These are phyloP conservation scores for Meteorus cinctellus DNA, from an alignment of 2,888 invertebrate genomes.

Conservation along the genomic window DNA sequence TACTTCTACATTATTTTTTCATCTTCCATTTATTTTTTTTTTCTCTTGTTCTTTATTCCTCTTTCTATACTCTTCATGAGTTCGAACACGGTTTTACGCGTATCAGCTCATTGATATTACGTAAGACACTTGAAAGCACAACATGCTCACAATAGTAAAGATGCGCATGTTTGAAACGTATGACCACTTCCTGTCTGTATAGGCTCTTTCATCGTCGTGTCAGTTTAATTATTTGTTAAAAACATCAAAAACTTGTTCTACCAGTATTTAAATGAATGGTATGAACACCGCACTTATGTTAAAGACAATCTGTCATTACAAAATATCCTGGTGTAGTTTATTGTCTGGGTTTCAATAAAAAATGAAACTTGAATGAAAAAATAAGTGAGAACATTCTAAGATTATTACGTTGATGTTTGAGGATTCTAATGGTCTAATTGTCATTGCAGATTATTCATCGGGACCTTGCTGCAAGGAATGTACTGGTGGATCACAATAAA, in stretches of 20 bases:
- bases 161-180: not conserved
- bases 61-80: not conserved
- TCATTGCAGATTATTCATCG: conserved; percentile 85
- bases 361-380: too few species aligned
- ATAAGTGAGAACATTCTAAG: too few species aligned
- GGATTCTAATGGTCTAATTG: conserved; percentile 36
- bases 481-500: conserved; percentile 88
- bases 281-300: not conserved
- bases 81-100: conserved; percentile 4
- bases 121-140: not conserved
- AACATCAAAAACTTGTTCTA: conserved; percentile 7
- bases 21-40: conserved; percentile 25
- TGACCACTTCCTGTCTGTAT: not conserved
- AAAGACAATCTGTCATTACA: not conserved
- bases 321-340: not conserved
- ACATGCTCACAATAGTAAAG: conserved; percentile 6
- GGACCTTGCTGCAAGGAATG: conserved; percentile 88
- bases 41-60: conserved; percentile 6
- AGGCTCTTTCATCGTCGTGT: not conserved
- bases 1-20: conserved; percentile 17
- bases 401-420: not conserved
- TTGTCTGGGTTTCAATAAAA: not conserved
- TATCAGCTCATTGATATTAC: conserved; percentile 12
- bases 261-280: conserved; percentile 10
- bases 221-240: not conserved